Evolutionary conservation across 2,113 vertebrate genomes (phyloP).

Genomic region (Indri indri): DNA sequence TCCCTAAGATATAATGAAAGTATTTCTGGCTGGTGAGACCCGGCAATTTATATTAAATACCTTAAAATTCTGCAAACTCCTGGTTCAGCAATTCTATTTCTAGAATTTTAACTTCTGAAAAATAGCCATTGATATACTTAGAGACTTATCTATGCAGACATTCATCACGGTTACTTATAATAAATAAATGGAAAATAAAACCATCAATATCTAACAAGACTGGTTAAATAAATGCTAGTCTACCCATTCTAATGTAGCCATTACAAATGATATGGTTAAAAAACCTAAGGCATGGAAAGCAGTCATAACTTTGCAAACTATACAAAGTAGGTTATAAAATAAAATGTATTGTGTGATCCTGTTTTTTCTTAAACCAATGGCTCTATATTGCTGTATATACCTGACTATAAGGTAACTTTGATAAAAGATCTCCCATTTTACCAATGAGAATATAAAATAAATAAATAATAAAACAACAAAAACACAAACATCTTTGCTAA

Average conservation of each 20-base stretch:
- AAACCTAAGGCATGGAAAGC: constrained; percentile 3
- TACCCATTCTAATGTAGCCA: neutral
- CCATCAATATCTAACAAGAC: neutral
- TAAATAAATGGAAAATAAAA: neutral
- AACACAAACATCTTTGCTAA: neutral
- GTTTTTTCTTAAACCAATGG: constrained; percentile 14
- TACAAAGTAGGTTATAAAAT: neutral
- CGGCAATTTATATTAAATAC: constrained; percentile 48
- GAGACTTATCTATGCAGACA: neutral
- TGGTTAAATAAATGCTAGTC: neutral
- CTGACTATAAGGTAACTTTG: neutral
- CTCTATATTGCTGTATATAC: neutral
- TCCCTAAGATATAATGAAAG: constrained; percentile 49
- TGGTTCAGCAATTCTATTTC: constrained; percentile 38
- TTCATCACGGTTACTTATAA: neutral
- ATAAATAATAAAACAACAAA: neutral
- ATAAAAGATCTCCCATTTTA: constrained; percentile 7
- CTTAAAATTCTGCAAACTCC: constrained; percentile 23
- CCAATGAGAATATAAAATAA: constrained; percentile 7
- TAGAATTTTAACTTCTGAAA: constrained; percentile 47
- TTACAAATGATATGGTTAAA: neutral
- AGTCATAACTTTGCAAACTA: neutral
- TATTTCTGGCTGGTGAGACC: constrained; percentile 38
- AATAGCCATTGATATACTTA: neutral
- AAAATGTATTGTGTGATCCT: neutral